phyloP scores from a whole-genome alignment of 2,797 vertebrate species.

The Pygocentrus nattereri region DNA sequence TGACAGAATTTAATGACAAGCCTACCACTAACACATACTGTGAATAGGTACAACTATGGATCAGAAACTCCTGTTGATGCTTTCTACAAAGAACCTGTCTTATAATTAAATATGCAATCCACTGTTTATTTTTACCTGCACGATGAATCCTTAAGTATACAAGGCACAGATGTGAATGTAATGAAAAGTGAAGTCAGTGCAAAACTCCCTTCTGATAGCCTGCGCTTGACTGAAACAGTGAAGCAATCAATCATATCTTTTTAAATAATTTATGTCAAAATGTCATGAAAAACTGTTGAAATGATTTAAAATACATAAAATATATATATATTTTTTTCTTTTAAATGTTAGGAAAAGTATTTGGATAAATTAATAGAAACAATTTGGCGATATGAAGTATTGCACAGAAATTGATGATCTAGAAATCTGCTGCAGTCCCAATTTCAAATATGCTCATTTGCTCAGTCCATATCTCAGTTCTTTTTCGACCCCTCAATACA shows the following conservation, averaged over 20 bases:
- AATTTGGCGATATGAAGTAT: too few species aligned
- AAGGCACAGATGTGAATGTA: not conserved
- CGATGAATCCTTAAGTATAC: not conserved
- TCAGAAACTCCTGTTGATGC: constrained; percentile 68
- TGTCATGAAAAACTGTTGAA: too few species aligned
- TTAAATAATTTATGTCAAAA: too few species aligned
- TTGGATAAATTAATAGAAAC: too few species aligned
- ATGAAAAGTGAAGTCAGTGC: not conserved
- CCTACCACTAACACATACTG: constrained; percentile 53
- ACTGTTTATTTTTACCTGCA: constrained; percentile 4
- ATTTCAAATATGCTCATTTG: not conserved
- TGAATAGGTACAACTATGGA: constrained; percentile 75
- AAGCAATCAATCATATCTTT: constrained; percentile 6
- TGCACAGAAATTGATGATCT: too few species aligned
- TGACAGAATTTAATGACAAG: constrained; percentile 77
- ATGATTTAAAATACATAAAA: too few species aligned
- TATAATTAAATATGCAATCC: not conserved
- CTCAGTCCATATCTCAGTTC: too few species aligned
- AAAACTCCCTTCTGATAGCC: not conserved
- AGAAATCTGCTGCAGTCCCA: not conserved
- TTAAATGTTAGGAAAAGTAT: too few species aligned
- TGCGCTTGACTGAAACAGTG: not conserved
- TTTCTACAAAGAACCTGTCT: constrained; percentile 18
- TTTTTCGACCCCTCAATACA: too few species aligned
- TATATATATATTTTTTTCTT: too few species aligned